A percentile compares a stretch with the other conserved stretches of the same genome.
phyloP scores from a whole-genome alignment of 2,113 vertebrate species.

The Peucedramus taeniatus region DNA sequence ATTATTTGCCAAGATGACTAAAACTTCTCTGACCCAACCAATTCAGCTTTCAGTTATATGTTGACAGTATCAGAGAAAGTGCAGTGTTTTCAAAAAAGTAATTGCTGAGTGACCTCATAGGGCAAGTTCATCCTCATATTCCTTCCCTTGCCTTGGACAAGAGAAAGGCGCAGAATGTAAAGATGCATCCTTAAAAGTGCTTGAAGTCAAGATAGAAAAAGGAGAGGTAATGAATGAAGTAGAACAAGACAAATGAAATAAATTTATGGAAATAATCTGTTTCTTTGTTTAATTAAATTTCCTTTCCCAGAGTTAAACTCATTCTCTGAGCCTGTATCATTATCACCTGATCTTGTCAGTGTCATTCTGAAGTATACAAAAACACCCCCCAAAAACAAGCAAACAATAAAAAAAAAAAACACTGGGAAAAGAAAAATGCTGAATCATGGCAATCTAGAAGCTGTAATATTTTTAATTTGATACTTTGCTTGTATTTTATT shows the following conservation, averaged over 20 bases:
- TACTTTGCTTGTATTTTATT: neutral
- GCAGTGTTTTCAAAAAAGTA: conserved; percentile 32
- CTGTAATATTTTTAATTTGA: neutral
- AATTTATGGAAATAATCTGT: neutral
- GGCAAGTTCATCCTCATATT: neutral
- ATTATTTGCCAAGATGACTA: conserved; percentile 12
- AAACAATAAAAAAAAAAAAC: neutral
- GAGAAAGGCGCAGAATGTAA: neutral
- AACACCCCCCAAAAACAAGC: neutral
- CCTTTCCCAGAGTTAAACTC: neutral
- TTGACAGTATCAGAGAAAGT: neutral
- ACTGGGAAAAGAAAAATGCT: neutral
- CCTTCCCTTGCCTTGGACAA: neutral
- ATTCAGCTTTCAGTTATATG: conserved; percentile 34
- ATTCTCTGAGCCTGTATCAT: neutral
- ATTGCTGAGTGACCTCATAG: neutral
- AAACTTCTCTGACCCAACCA: neutral
- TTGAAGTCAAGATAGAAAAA: neutral
- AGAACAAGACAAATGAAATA: neutral
- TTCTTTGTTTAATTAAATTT: neutral
- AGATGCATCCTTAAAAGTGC: neutral
- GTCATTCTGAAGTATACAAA: neutral
- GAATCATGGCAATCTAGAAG: neutral
- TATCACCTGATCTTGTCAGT: neutral
- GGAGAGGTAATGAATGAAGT: neutral